Conservation (phyloP, 2,888 invertebrate genomes). For the Tinea semifulvella region DNA sequence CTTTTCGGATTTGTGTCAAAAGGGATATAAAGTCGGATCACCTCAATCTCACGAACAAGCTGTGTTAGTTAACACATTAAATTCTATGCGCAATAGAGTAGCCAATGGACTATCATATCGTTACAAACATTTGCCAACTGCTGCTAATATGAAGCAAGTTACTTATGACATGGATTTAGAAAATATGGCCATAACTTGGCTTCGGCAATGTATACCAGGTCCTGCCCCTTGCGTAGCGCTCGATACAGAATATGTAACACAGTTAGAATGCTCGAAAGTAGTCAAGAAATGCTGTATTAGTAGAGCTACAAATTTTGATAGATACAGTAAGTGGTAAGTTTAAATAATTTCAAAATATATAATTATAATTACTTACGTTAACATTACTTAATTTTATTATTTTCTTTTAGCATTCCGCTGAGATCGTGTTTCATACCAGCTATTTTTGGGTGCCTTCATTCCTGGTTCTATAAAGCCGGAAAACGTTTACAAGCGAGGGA, state of each 20-base stretch:
- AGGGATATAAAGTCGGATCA: conserved; percentile 29
- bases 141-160: conserved; percentile 51
- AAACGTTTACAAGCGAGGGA: conserved; percentile 32
- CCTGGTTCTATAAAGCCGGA: conserved; percentile 47
- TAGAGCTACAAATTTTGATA: not conserved
- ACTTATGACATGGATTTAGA: conserved; percentile 49
- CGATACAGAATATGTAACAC: conserved; percentile 36
- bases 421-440: conserved; percentile 43
- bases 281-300: conserved; percentile 37
- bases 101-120: conserved; percentile 33
- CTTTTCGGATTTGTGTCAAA: conserved; percentile 36
- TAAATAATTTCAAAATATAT: too few species aligned
- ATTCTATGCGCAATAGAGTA: conserved; percentile 52
- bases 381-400: not conserved
- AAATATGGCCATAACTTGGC: conserved; percentile 45
- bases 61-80: conserved; percentile 42
- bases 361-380: conserved; percentile 2
- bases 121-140: conserved; percentile 43
- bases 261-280: conserved; percentile 50
- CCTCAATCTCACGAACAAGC: conserved; percentile 35
- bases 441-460: conserved; percentile 45
- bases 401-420: conserved; percentile 36
- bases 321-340: not conserved
- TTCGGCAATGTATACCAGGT: conserved; percentile 50
- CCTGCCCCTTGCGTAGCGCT: conserved; percentile 47